These are phyloP conservation scores for Salticus scenicus DNA, from an alignment of 2,888 invertebrate genomes.

Conservation along the genomic window DNA sequence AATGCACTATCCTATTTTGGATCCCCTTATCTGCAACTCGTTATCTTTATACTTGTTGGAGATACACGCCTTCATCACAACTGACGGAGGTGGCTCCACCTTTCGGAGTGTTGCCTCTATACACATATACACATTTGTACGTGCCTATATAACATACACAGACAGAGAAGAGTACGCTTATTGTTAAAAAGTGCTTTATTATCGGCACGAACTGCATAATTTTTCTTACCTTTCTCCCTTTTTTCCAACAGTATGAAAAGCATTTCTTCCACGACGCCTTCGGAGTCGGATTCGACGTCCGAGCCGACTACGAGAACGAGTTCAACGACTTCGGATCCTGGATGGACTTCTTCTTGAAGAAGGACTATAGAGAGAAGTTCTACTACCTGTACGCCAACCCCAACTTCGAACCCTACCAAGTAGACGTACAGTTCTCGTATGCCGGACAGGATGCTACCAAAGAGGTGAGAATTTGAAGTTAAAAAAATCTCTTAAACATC, in stretches of 20 bases:
- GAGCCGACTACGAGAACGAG: constrained; percentile 48
- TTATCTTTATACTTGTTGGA: too few species aligned
- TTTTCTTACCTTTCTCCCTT: too few species aligned
- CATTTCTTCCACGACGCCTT: constrained; percentile 48
- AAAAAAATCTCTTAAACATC: neutral
- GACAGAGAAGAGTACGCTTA: too few species aligned
- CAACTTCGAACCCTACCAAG: constrained; percentile 59
- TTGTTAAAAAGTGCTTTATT: too few species aligned
- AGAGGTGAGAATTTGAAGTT: constrained; percentile 32
- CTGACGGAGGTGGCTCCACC: too few species aligned
- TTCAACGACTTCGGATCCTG: constrained; percentile 62
- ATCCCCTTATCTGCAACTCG: too few species aligned
- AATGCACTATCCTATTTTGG: too few species aligned
- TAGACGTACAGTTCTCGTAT: constrained; percentile 39
- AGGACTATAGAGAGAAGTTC: constrained; percentile 61
- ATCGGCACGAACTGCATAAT: too few species aligned
- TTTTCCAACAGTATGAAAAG: neutral
- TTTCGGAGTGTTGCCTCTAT: too few species aligned
- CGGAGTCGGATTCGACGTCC: constrained; percentile 63
- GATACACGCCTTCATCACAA: too few species aligned
- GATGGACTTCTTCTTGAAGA: constrained; percentile 53
- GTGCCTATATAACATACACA: too few species aligned
- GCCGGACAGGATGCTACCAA: constrained; percentile 42
- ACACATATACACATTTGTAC: too few species aligned
- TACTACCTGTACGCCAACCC: constrained; percentile 67